These are phyloP conservation scores for Tetrao urogallus DNA, from an alignment of 2,113 vertebrate genomes.

Conservation along the genomic window DNA sequence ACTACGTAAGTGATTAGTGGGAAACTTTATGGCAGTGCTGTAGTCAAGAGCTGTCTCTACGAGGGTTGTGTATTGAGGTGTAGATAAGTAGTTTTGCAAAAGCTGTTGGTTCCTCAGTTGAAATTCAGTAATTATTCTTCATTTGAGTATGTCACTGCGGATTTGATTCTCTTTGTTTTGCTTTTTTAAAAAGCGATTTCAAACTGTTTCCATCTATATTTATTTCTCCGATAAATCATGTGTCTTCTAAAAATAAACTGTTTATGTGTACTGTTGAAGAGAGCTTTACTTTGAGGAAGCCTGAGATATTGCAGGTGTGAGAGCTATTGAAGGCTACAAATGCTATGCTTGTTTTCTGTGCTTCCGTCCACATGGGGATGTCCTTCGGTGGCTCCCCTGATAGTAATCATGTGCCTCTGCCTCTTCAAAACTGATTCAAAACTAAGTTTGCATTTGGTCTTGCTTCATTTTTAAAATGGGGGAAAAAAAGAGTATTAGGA, in stretches of 20 bases:
- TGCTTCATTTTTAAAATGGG: background rate
- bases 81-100: background rate
- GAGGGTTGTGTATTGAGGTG: background rate
- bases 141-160: background rate
- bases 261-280: background rate
- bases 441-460: background rate
- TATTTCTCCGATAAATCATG: background rate
- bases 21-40: background rate
- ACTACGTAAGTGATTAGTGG: background rate
- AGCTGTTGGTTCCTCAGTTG: background rate
- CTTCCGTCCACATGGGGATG: accelerated
- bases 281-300: background rate
- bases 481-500: background rate
- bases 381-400: background rate
- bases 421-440: background rate
- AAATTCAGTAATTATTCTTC: background rate
- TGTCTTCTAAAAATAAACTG: background rate
- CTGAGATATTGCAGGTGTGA: background rate
- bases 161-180: background rate
- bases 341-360: accelerated
- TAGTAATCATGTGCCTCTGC: background rate
- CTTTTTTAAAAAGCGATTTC: background rate
- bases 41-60: background rate
- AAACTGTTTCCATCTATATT: background rate
- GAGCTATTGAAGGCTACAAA: background rate